Evolutionary conservation across 2,797 vertebrate genomes (phyloP).

Genomic region (Hapalemur alaotrensis): DNA sequence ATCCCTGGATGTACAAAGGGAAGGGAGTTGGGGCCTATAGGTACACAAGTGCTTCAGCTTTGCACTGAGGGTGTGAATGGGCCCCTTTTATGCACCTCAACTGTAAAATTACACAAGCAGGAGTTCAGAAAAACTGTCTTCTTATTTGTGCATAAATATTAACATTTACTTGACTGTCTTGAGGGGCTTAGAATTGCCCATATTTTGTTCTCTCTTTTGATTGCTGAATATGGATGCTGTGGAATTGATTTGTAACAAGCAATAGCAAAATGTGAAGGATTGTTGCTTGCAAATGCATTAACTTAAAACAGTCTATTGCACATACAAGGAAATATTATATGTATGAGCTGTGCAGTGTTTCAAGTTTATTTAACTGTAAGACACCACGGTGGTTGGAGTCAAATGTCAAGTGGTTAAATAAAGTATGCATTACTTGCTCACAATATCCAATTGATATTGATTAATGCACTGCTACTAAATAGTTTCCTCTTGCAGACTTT

Average conservation of each 20-base stretch:
- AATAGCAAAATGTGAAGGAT: conserved; percentile 43
- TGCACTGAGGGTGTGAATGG: not conserved
- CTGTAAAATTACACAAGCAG: not conserved
- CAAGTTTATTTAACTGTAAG: conserved; percentile 59
- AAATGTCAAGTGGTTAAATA: conserved; percentile 69
- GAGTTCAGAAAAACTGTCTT: not conserved
- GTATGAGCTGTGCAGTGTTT: conserved; percentile 46
- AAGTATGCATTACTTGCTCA: conserved; percentile 44
- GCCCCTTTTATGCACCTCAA: not conserved
- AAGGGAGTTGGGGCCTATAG: not conserved
- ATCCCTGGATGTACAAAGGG: not conserved
- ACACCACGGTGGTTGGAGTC: conserved; percentile 51
- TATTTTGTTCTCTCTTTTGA: conserved; percentile 51
- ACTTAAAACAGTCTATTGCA: conserved; percentile 68
- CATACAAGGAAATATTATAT: conserved; percentile 54
- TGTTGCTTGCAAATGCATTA: conserved; percentile 62
- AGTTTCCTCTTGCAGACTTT: not conserved
- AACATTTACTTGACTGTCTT: not conserved
- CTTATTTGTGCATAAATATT: conserved; percentile 7
- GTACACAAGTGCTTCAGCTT: not conserved
- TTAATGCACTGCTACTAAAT: conserved; percentile 43
- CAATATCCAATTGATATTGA: conserved; percentile 52
- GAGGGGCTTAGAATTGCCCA: not conserved
- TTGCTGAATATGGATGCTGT: conserved; percentile 34
- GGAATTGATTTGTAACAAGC: conserved; percentile 4